phyloP scores from a whole-genome alignment of 2,797 vertebrate genomes.

The Bovichtus variegatus region DNA sequence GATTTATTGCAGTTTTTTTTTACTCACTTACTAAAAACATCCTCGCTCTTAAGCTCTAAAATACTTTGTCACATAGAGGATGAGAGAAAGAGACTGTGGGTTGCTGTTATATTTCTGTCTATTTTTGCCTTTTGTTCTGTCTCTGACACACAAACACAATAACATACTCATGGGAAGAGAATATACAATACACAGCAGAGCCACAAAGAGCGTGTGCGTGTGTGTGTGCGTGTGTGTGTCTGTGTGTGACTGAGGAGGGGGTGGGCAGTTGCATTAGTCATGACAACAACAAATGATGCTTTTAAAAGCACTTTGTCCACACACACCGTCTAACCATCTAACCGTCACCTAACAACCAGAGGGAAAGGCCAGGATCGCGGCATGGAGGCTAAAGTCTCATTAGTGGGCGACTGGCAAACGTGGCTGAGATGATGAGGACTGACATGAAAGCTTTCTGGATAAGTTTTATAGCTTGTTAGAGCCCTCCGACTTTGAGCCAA shows the following conservation, averaged over 20 bases:
- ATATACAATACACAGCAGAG: background rate
- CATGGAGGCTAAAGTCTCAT: conserved; percentile 45
- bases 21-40: background rate
- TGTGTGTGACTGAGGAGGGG: background rate
- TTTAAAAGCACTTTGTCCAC: conserved; percentile 46
- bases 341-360: background rate
- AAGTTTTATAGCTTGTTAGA: conserved; percentile 58
- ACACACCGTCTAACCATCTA: background rate
- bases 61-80: background rate
- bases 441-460: conserved; percentile 53
- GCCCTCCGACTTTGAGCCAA: conserved; percentile 36
- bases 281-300: conserved; percentile 31
- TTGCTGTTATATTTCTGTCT: too few species aligned
- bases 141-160: conserved; percentile 8
- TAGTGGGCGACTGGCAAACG: background rate
- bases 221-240: background rate
- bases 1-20: background rate
- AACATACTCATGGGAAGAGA: background rate
- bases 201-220: background rate
- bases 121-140: background rate
- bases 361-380: background rate
- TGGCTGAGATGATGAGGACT: conserved; percentile 40
- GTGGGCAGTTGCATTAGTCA: background rate
- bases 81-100: too few species aligned
- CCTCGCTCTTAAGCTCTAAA: background rate